Evolutionary conservation across 2,888 invertebrate species (phyloP), one percentile per base, ranked within the genome.

Genomic region (Sclerodermus sp.): DNA sequence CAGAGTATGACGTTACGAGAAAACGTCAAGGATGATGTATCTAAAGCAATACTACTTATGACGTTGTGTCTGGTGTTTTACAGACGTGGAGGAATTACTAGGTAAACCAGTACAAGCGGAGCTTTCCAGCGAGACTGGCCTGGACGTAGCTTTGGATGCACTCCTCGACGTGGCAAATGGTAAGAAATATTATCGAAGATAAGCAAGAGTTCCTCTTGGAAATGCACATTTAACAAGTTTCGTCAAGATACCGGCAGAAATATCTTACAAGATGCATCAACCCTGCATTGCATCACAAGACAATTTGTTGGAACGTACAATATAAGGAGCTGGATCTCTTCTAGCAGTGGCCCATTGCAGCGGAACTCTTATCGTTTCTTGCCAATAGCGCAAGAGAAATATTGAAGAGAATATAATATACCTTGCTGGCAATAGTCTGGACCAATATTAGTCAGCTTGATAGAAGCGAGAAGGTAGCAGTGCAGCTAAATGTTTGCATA

Each of bases 61-160:
- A 36, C 36, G 36, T 8, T 23, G 23, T 23, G 4, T 8, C 8
- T 23, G 3, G 23, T 23, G 23, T 30, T 49, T 79, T 77, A 34
- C 79, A 89, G 91, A 88, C 76, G 85, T 89, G 32, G 88, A 88
- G 67, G 81, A 84, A 45, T 81, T 91, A 58, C 80, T 91, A 42
- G 91, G 91, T 3, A 85, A 86, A 63, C 89, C 90, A n/a, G 87
- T 90, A 66, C 89, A 88, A 77, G 82, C 83, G 65, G 86, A 89
- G 67, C 82, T 91, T 61, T 83, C 87, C 15, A 80, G 82, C 16
- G 89, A 89, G 73, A 90, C 89, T 50, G 90, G 89, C 54, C 83
- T 91, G 48, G 89, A 90, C 72, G 81, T 87, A 45, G 89, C 89
- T 45, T 81, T 90, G 60, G 87, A 88, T 65, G 85, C 86, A 18